A percentile compares a stretch with the other conserved stretches of the same genome.
Conservation (phyloP, 1,140 invertebrate genomes). For the Latrodectus geometricus region DNA sequence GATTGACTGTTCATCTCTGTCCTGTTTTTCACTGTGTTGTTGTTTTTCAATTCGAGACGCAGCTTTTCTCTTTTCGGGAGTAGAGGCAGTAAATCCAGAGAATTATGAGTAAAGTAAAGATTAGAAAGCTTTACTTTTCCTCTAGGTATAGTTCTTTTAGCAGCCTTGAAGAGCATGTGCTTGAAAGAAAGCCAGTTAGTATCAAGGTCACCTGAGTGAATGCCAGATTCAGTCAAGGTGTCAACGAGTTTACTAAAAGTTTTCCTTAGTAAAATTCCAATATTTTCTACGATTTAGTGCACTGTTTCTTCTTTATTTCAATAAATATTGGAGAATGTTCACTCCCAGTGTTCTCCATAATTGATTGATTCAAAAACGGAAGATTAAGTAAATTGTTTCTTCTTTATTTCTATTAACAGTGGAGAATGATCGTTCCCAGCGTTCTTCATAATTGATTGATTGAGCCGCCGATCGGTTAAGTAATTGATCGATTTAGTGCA, state of each 20-base stretch:
- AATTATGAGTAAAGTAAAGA: not conserved
- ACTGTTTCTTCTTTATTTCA: not conserved
- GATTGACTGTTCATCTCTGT: too few species aligned
- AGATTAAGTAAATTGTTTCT: too few species aligned
- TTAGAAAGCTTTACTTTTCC: not conserved
- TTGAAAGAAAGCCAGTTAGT: not conserved
- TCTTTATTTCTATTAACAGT: too few species aligned
- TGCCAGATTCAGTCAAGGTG: not conserved
- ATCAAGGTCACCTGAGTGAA: not conserved
- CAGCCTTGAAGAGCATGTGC: not conserved
- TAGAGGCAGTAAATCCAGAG: too few species aligned
- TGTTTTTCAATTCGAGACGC: too few species aligned
- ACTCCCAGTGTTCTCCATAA: not conserved
- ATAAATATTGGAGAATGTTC: not conserved
- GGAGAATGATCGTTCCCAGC: too few species aligned
- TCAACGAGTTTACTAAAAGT: not conserved
- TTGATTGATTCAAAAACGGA: too few species aligned
- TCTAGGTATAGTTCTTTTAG: slow-evolving; percentile 3
- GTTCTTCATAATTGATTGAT: too few species aligned
- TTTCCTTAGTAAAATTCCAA: not conserved
- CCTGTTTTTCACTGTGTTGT: too few species aligned
- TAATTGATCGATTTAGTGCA: not conserved
- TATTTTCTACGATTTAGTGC: not conserved
- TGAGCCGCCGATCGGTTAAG: too few species aligned
- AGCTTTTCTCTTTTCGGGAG: too few species aligned